Conservation (phyloP, 2,888 invertebrate species). For the Nebria brevicollis region DNA sequence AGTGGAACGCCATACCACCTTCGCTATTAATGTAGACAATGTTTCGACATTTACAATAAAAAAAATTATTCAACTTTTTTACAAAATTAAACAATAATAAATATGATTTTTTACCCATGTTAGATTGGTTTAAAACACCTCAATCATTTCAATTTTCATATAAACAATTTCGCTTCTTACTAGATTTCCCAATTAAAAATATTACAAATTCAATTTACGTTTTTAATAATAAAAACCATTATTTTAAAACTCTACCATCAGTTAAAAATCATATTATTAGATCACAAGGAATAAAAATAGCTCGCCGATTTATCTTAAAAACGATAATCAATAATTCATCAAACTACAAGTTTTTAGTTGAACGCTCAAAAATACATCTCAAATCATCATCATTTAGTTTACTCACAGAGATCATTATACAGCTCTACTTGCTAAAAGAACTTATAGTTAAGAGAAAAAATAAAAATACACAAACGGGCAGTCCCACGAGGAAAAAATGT, state of each 20-base stretch:
- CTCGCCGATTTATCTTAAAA: background rate
- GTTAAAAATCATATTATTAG: background rate
- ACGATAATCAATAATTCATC: too few relatives aligned
- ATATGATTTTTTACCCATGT: background rate
- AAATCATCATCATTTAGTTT: slow-evolving; percentile 41
- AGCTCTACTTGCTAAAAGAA: slow-evolving; percentile 36
- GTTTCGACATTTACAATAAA: background rate
- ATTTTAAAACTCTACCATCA: background rate
- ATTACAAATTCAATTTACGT: background rate
- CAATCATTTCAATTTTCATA: too few relatives aligned
- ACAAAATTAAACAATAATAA: background rate
- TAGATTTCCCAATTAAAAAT: too few relatives aligned
- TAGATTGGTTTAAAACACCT: background rate
- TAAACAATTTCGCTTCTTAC: too few relatives aligned
- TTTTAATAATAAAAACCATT: background rate
- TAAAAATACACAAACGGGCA: slow-evolving; percentile 42
- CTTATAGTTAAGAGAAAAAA: slow-evolving; percentile 34
- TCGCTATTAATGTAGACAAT: background rate
- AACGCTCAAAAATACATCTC: slow-evolving; percentile 1
- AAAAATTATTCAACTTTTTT: background rate
- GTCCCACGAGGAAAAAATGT: slow-evolving; percentile 26
- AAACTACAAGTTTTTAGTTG: background rate
- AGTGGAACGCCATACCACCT: background rate
- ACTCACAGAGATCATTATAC: slow-evolving; percentile 46
- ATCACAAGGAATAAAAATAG: background rate